These are phyloP conservation scores for Xestobium rufovillosum DNA, from an alignment of 2,888 invertebrate genomes.

Conservation along the genomic window DNA sequence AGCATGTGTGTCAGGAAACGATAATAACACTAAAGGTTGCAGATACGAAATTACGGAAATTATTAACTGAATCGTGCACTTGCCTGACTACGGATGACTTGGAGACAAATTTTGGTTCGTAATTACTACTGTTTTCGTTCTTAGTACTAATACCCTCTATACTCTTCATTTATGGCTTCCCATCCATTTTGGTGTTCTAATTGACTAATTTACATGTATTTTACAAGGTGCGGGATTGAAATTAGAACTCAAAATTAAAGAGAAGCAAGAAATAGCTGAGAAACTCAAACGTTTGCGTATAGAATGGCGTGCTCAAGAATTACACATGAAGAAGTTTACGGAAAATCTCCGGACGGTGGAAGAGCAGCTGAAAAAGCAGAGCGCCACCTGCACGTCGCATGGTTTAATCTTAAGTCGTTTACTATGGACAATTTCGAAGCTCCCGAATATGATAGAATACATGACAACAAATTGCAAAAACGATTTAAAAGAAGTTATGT, in stretches of 20 bases:
- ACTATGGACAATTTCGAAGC: not conserved
- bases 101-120: not conserved
- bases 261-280: not conserved
- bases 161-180: too few relatives aligned
- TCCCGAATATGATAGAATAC: not conserved
- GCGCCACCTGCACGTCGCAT: not conserved
- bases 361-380: not conserved
- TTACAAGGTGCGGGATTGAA: not conserved
- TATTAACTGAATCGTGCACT: not conserved
- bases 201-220: too few relatives aligned
- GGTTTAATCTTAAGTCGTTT: not conserved
- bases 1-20: too few relatives aligned
- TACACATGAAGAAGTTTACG: not conserved
- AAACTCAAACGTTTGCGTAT: not conserved
- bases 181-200: too few relatives aligned
- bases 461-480: not conserved
- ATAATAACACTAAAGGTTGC: not conserved
- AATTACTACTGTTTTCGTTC: not conserved
- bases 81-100: not conserved
- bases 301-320: not conserved
- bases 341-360: not conserved
- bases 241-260: not conserved
- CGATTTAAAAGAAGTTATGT: not conserved
- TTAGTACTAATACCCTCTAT: too few relatives aligned
- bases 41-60: not conserved